Conservation (phyloP, 37 sponge, comb jelly and placozoan species). For the Trichoplax adhaerens region DNA sequence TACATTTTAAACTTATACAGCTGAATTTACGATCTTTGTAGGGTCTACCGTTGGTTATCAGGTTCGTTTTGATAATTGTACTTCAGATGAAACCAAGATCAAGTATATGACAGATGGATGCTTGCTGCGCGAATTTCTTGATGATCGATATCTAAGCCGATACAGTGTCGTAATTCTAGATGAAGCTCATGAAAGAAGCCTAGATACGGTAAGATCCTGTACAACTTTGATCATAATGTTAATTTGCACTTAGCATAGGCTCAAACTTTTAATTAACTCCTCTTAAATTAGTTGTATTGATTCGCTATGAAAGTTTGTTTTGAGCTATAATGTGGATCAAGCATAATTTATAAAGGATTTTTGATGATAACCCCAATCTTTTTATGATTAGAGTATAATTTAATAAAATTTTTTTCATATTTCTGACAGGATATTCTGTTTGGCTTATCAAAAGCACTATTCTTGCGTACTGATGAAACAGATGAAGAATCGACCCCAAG, state of each 20-base stretch:
- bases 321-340: too few species aligned
- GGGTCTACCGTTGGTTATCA: constrained; percentile 36
- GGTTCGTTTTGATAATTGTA: constrained; percentile 50
- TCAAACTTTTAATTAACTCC: too few species aligned
- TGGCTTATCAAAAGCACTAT: constrained; percentile 40
- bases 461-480: background rate
- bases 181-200: constrained; percentile 77
- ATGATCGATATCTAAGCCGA: constrained; percentile 22
- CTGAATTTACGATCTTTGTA: too few species aligned
- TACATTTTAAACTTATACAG: too few species aligned
- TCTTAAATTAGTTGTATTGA: too few species aligned
- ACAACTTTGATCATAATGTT: background rate
- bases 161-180: constrained; percentile 69
- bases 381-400: too few species aligned
- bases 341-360: too few species aligned
- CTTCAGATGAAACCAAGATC: constrained; percentile 30
- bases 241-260: background rate
- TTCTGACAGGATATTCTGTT: constrained; percentile 52
- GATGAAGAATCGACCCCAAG: background rate
- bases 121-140: constrained; percentile 39
- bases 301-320: too few species aligned
- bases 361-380: too few species aligned
- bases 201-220: constrained; percentile 37
- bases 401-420: too few species aligned
- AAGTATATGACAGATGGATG: constrained; percentile 62